phyloP scores from a whole-genome alignment of 2,113 vertebrate genomes.

The Osmerus eperlanus region DNA sequence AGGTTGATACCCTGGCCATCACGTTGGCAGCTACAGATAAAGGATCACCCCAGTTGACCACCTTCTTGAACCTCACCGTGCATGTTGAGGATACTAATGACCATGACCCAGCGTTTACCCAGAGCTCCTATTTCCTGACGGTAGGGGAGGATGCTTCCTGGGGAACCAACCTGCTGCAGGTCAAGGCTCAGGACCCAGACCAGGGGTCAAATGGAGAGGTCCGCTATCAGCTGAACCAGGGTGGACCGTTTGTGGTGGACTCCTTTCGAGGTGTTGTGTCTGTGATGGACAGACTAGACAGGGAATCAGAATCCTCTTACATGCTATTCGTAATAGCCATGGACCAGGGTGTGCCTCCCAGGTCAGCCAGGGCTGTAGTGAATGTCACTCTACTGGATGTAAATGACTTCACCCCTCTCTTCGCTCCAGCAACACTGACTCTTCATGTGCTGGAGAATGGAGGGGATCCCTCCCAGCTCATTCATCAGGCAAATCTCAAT shows the following conservation, averaged over 20 bases:
- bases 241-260: conserved; percentile 62
- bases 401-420: conserved; percentile 50
- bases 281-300: conserved; percentile 61
- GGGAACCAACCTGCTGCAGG: conserved; percentile 57
- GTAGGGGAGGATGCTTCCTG: conserved; percentile 59
- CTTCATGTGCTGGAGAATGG: conserved; percentile 47
- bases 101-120: conserved; percentile 63
- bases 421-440: conserved; percentile 28
- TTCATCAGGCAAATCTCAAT: conserved; percentile 30
- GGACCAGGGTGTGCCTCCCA: conserved; percentile 39
- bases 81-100: conserved; percentile 70
- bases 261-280: conserved; percentile 58
- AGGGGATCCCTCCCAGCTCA: conserved; percentile 32
- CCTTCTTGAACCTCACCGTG: conserved; percentile 57
- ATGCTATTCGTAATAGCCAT: conserved; percentile 34
- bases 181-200: conserved; percentile 66
- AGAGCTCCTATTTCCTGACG: conserved; percentile 52
- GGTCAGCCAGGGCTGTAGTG: conserved; percentile 40
- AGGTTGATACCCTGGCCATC: conserved; percentile 48
- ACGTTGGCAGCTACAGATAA: conserved; percentile 60
- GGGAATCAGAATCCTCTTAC: conserved; percentile 52
- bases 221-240: neutral
- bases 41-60: conserved; percentile 56
- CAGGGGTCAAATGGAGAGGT: conserved; percentile 62
- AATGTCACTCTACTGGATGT: conserved; percentile 47